Evolutionary conservation across 2,888 invertebrate species (phyloP), one percentile per base, ranked within the genome.

Genomic region (Oithona nana): DNA sequence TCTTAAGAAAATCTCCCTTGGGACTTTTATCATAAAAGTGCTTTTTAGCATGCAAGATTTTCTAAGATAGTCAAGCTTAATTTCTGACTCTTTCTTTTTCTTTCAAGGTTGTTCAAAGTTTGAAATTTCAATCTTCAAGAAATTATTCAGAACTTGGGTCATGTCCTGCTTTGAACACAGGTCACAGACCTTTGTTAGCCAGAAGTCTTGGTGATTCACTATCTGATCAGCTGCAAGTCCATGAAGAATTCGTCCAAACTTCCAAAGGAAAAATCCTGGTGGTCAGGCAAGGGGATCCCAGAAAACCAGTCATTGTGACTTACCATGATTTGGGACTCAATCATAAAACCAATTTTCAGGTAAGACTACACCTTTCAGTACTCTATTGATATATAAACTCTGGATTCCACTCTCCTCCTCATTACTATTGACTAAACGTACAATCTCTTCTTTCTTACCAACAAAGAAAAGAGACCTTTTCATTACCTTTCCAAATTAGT

Each of bases 231-330:
- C 22, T 16, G 1, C n/a, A 28, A 28, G n/a, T 28, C 22, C 20
- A 26, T 24, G 60, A 60, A 51, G 60, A 60, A 60, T 28, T 51
- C n/a, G 60, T 60, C n/a, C 51, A 60, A 51, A 60, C 60, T 52
- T 22, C 60, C 2, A 50, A 51, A 6, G 60, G 60, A 8, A 52
- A n/a, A 31, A 55, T 61, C 20, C 20, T 61, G 20, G 61, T 55
- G 31, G 61, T 31, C 11, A 20, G 39, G 16, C 55, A 61, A 55
- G 55, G 61, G 6, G 55, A 61, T 22, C 29, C 55, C 2, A 57
- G 31, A 24, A 61, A 61, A 39, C 55, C 61, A 3, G 55, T 31
- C 24, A 61, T 61, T 20, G 8, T 61, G n/a, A 61, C 61, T 22
- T 61, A 55, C 55, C 61, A 61, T 24, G 61, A 61, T 56, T 29